phyloP scores from a whole-genome alignment of 2,797 vertebrate genomes.

The Coregonus ussuriensis region DNA sequence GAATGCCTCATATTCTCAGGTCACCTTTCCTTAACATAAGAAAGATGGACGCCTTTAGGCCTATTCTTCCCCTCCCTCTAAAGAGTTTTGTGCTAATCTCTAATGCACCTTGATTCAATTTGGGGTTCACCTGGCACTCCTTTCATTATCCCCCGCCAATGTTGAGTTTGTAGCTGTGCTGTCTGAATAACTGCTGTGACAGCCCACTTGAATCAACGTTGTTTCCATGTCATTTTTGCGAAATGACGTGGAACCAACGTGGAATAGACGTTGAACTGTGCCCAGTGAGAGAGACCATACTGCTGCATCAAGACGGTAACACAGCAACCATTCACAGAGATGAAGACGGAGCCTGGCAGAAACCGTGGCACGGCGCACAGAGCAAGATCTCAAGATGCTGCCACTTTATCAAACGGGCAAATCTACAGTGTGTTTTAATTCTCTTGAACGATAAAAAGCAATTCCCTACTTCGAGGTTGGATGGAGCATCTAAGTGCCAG shows the following conservation, averaged over 20 bases:
- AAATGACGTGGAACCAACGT: too few relatives aligned
- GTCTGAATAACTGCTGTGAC: conserved; percentile 9
- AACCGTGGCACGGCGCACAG: neutral
- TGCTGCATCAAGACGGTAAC: conserved; percentile 32
- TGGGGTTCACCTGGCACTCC: conserved; percentile 12
- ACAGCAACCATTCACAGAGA: conserved; percentile 32
- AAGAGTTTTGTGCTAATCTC: conserved; percentile 50
- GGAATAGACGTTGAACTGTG: too few relatives aligned
- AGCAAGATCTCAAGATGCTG: neutral
- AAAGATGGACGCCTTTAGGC: neutral
- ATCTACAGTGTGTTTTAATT: conserved; percentile 1
- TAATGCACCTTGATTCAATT: conserved; percentile 60
- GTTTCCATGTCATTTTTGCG: too few relatives aligned
- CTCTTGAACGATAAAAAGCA: conserved; percentile 30
- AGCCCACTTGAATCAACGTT: conserved; percentile 5
- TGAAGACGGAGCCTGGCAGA: neutral
- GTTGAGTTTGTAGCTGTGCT: conserved; percentile 8
- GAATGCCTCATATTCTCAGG: conserved; percentile 21
- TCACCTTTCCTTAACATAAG: neutral
- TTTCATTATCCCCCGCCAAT: conserved; percentile 35
- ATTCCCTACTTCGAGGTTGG: conserved; percentile 27
- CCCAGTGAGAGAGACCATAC: too few relatives aligned
- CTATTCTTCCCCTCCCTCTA: conserved; percentile 52
- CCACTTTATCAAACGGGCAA: too few relatives aligned
- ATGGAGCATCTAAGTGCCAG: conserved; percentile 10